A percentile compares a stretch with the other conserved stretches of the same genome.
phyloP scores from a whole-genome alignment of 2,888 invertebrate species.

The Synergus laeviventris region DNA sequence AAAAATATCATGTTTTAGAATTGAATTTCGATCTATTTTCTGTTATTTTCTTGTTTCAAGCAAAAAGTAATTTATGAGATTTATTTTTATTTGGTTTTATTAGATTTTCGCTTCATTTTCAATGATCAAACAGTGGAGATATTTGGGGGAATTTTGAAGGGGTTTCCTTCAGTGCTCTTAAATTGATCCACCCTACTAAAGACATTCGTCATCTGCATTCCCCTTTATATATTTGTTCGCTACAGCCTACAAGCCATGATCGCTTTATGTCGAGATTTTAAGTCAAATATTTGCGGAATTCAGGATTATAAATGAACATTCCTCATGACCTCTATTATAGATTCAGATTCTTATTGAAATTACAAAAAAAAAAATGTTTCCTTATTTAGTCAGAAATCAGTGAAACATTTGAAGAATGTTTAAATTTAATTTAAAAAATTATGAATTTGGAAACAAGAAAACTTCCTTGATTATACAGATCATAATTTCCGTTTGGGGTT shows the following conservation, averaged over 20 bases:
- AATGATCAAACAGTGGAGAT: not conserved
- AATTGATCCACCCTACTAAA: conserved; percentile 19
- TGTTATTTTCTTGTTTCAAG: not conserved
- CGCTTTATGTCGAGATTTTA: conserved; percentile 17
- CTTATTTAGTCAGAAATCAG: not conserved
- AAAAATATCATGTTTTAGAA: too few species aligned
- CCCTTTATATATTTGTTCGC: conserved; percentile 25
- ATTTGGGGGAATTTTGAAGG: not conserved
- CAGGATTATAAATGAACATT: conserved; percentile 4
- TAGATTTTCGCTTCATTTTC: not conserved
- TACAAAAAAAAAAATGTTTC: not conserved
- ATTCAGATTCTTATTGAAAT: not conserved
- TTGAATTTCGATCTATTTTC: not conserved
- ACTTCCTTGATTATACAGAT: too few species aligned
- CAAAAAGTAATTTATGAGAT: not conserved
- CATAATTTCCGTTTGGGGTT: too few species aligned
- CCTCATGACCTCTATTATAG: not conserved
- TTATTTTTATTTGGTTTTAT: not conserved
- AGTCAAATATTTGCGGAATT: conserved; percentile 21
- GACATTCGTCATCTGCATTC: conserved; percentile 32
- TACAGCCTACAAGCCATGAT: not conserved
- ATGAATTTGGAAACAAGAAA: too few species aligned
- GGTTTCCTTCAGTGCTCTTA: not conserved
- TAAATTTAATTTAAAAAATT: not conserved
- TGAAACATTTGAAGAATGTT: not conserved